phyloP scores from a whole-genome alignment of 2,113 vertebrate genomes.

The Sander lucioperca region DNA sequence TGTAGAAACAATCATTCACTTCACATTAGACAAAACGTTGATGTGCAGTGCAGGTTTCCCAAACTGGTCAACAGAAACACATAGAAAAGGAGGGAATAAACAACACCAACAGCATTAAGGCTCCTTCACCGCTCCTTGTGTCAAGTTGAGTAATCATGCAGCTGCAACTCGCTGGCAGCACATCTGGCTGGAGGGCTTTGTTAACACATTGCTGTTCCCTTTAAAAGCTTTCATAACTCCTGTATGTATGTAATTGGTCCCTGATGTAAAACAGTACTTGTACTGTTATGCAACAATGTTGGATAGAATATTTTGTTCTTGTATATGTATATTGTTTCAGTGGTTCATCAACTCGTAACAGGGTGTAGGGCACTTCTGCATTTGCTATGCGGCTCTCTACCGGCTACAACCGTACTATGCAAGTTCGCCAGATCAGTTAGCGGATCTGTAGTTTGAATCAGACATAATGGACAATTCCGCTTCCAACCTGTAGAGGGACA shows the following conservation, averaged over 20 bases:
- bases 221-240: not conserved
- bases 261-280: not conserved
- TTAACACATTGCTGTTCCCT: not conserved
- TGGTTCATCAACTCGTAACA: too few relatives aligned
- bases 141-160: slow-evolving; percentile 19
- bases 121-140: not conserved
- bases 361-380: too few relatives aligned
- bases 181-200: not conserved
- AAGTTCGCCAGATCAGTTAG: too few relatives aligned
- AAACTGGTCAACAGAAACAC: not conserved
- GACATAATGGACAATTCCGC: too few relatives aligned
- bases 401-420: too few relatives aligned
- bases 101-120: not conserved
- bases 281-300: not conserved
- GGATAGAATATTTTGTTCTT: not conserved
- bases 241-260: not conserved
- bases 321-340: too few relatives aligned
- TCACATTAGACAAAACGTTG: not conserved
- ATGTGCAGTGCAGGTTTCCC: not conserved
- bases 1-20: slow-evolving; percentile 51
- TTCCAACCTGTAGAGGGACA: too few relatives aligned
- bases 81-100: not conserved
- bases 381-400: too few relatives aligned
- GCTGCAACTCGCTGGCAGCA: slow-evolving; percentile 15
- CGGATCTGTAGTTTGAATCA: too few relatives aligned